Evolutionary conservation across 2,113 vertebrate genomes (phyloP), one percentile per base, ranked within the genome.

Genomic region (Dendropsophus ebraccatus): DNA sequence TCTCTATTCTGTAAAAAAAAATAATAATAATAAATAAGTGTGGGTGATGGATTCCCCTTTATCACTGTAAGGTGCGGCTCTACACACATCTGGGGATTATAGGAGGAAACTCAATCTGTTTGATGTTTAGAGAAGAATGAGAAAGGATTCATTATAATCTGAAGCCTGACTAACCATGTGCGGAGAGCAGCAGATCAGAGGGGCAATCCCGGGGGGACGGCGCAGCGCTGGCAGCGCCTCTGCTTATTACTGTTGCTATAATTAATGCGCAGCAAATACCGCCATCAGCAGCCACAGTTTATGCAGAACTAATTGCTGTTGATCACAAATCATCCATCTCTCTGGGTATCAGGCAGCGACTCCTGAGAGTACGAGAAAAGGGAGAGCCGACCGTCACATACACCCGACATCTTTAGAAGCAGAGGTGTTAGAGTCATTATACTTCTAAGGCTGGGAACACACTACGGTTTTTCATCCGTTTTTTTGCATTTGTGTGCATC

Each of bases 241-340:
- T 84, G 82, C 52, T 76, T 76, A 62, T 84, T 76, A 76, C 14
- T 84, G 82, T 84, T 76, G 37, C 82, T 84, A 84, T 84, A 84
- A 84, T 84, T 83, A 74, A 23, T 41, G 37, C 37, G 32, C 54
- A 49, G 72, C 32, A 41, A 74, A n/a, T 60, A 58, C n/a, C 37
- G 13, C 82, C 72, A 60, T 76, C 70, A 76, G 70, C 21, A 84
- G 41, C 54, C 30, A 56, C 25, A 47, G 23, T 87, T 49, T 32
- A 60, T 37, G 72, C 52, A 21, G 30, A 25, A 52, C 81, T 89
- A 89, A 88, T 74, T 87, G 87, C 23, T 74, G 87, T 82, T 87
- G 88, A 81, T 87, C 84, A 78, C 62, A 32, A 70, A 50, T 81
- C 19, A 60, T 41, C 85, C 32, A 19, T 47, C 47, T 49, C 45